Evolutionary conservation across 2,113 vertebrate species (phyloP).

Genomic region (Serilophus lunatus): DNA sequence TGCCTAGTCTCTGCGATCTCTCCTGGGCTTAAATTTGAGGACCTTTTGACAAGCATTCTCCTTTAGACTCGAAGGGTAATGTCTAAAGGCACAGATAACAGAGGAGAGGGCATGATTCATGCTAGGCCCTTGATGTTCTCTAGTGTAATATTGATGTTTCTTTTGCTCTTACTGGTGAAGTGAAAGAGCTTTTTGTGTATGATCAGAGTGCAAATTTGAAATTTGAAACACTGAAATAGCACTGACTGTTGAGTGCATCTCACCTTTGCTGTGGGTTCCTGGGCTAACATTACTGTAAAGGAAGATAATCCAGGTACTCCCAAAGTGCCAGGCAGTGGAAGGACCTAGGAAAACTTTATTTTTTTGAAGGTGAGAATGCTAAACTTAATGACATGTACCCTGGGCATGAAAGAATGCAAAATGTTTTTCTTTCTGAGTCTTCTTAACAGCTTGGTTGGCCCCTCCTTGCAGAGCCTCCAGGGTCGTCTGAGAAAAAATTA

Average conservation of each 20-base stretch:
- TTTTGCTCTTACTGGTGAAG: background rate
- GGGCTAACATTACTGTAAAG: background rate
- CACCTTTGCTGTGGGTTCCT: background rate
- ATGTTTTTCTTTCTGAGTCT: no score
- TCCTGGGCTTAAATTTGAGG: conserved; percentile 46
- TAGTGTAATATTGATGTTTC: background rate
- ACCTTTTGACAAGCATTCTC: conserved; percentile 46
- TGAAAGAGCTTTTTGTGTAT: background rate
- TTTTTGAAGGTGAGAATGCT: no score
- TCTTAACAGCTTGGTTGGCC: no score
- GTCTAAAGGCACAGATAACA: background rate
- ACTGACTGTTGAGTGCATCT: background rate
- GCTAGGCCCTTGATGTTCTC: background rate
- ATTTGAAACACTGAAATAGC: background rate
- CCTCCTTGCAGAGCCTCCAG: no score
- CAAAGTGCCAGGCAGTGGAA: no score
- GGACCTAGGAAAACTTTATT: no score
- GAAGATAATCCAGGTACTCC: no score
- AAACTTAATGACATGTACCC: no score
- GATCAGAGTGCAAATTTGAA: background rate
- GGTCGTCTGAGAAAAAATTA: no score
- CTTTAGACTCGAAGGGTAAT: conserved; percentile 30
- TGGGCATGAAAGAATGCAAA: no score
- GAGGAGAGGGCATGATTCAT: background rate
- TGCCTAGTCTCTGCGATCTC: conserved; percentile 60